Percentiles rank a stretch among this genome's conserved stretches.
Evolutionary conservation across 2,797 vertebrate genomes (phyloP).

Genomic region (Rhinophrynus dorsalis): DNA sequence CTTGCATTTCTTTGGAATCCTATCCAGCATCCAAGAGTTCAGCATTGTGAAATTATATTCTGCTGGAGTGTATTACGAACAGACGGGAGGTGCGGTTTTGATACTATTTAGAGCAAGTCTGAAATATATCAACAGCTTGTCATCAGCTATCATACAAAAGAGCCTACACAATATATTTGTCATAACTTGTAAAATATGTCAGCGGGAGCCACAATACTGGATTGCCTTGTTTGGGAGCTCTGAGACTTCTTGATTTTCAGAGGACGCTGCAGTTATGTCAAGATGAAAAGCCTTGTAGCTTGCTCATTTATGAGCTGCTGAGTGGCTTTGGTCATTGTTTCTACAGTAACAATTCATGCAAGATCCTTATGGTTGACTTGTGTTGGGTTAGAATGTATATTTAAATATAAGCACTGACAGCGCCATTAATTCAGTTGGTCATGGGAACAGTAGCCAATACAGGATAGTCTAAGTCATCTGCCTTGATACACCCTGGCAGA

Average conservation of each 20-base stretch:
- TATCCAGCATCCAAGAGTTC: no score
- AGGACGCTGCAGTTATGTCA: constrained; percentile 3
- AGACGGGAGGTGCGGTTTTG: constrained; percentile 25
- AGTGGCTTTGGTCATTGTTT: constrained; percentile 32
- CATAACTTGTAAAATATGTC: constrained; percentile 30
- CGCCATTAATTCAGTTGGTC: no score
- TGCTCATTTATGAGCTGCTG: constrained; percentile 40
- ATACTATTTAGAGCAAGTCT: constrained; percentile 28
- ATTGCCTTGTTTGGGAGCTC: constrained; percentile 7
- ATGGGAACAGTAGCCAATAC: no score
- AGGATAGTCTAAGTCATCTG: no score
- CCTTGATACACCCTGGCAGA: no score
- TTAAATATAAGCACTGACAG: background rate
- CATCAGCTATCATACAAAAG: constrained; percentile 26
- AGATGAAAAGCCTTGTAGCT: constrained; percentile 30
- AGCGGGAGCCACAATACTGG: background rate
- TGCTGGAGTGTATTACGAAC: constrained; percentile 11
- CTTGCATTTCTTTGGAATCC: no score
- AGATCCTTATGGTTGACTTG: constrained; percentile 8
- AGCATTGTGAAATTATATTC: constrained; percentile 4
- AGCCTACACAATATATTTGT: constrained; percentile 23
- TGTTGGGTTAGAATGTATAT: constrained; percentile 1
- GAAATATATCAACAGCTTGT: constrained; percentile 38
- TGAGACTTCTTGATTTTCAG: constrained; percentile 23
- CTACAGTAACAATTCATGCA: background rate